Percentiles rank a stretch among this genome's conserved stretches.
phyloP scores from a whole-genome alignment of 2,113 vertebrate species.

The Neogobius melanostomus region DNA sequence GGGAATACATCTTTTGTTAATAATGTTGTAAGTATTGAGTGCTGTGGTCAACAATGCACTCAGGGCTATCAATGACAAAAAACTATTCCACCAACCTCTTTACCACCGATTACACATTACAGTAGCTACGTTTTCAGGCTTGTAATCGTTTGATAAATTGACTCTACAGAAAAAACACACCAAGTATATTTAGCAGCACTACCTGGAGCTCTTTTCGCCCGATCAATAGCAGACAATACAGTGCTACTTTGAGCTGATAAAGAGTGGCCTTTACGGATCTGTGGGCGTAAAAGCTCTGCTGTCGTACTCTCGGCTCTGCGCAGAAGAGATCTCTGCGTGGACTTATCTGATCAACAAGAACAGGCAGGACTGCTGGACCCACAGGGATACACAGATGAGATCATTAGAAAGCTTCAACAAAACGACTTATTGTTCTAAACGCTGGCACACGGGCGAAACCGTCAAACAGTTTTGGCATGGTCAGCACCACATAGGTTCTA shows the following conservation, averaged over 20 bases:
- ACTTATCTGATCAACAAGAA: conserved; percentile 41
- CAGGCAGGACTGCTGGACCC: conserved; percentile 31
- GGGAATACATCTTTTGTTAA: not conserved
- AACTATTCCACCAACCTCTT: not conserved
- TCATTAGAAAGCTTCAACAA: conserved; percentile 45
- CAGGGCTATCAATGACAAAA: not conserved
- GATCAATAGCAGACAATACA: not conserved
- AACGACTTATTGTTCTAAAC: not conserved
- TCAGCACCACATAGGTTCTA: too few species aligned
- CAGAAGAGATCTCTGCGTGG: not conserved
- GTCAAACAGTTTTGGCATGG: too few species aligned
- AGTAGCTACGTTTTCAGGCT: not conserved
- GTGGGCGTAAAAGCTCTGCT: not conserved
- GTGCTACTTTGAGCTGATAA: not conserved
- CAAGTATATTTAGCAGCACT: not conserved
- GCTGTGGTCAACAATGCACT: not conserved
- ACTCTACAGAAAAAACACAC: not conserved
- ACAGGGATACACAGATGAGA: conserved; percentile 11
- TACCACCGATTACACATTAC: not conserved
- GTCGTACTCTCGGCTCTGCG: not conserved
- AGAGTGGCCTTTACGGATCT: not conserved
- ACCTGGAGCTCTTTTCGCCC: not conserved
- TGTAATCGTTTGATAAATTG: not conserved
- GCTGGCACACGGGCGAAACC: not conserved
- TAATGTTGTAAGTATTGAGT: not conserved